These are phyloP conservation scores for Uria lomvia DNA, from an alignment of 2,113 vertebrate species.

Conservation along the genomic window DNA sequence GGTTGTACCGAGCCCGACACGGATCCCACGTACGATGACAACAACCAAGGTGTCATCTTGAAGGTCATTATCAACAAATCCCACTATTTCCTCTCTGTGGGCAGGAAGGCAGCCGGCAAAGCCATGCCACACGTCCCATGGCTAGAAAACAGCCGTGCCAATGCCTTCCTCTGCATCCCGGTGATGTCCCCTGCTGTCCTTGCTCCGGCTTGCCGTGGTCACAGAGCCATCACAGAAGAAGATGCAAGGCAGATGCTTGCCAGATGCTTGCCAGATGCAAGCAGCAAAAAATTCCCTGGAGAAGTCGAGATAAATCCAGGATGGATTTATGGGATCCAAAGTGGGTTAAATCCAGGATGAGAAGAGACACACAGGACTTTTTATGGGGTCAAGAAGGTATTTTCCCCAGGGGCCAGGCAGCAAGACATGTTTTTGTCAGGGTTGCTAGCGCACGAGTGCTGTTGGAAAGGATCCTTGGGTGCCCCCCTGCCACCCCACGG, in stretches of 20 bases:
- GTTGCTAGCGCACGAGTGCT: background rate
- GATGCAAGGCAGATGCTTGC: too few relatives aligned
- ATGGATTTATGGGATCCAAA: background rate
- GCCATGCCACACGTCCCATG: accelerated
- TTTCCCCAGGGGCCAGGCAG: background rate
- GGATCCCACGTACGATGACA: accelerated
- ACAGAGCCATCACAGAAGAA: background rate
- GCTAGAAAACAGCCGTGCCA: accelerated
- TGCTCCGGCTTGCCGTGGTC: background rate
- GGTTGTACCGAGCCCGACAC: accelerated
- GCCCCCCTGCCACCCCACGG: background rate
- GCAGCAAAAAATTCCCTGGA: background rate
- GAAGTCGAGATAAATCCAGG: background rate
- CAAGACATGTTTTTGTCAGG: background rate
- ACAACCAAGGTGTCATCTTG: background rate
- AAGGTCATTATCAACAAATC: background rate
- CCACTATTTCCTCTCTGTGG: background rate
- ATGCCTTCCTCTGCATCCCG: background rate
- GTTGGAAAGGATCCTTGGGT: background rate
- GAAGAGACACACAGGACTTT: background rate
- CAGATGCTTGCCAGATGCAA: background rate
- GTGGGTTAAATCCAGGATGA: background rate
- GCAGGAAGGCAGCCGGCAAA: background rate
- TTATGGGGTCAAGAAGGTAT: background rate
- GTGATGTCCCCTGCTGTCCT: background rate